Evolutionary conservation across 2,888 invertebrate species (phyloP).

Genomic region (Galerucella calmariensis): DNA sequence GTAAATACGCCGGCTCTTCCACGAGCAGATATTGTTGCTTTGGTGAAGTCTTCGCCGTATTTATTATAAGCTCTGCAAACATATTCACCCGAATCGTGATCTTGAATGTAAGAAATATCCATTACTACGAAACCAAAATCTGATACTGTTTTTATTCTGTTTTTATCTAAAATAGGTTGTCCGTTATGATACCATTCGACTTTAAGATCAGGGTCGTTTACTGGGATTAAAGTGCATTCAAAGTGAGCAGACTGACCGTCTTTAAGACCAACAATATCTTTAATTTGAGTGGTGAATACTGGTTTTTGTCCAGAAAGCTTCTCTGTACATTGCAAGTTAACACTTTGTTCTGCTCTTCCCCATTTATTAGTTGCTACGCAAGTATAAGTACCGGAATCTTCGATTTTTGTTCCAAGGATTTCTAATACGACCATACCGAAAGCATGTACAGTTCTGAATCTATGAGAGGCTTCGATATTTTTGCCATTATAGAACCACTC

Average conservation of each 20-base stretch:
- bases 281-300: conserved; percentile 87
- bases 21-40: conserved; percentile 84
- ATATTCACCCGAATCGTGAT: conserved; percentile 93
- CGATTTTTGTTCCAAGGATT: conserved; percentile 91
- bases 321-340: conserved; percentile 84
- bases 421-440: conserved; percentile 98
- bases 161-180: conserved; percentile 86
- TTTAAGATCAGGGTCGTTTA: conserved; percentile 92
- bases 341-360: conserved; percentile 88
- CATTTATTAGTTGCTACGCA: conserved; percentile 91
- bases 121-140: conserved; percentile 96
- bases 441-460: conserved; percentile 92
- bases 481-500: conserved; percentile 98
- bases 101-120: conserved; percentile 94
- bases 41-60: conserved; percentile 89
- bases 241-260: conserved; percentile 96
- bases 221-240: conserved; percentile 93
- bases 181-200: conserved; percentile 98
- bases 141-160: conserved; percentile 91
- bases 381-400: conserved; percentile 90
- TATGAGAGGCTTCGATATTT: conserved; percentile 86
- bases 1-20: conserved; percentile 88
- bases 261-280: conserved; percentile 84
- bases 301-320: conserved; percentile 88
- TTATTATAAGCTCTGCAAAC: conserved; percentile 92